These are phyloP conservation scores for Neogale vison DNA, from an alignment of 2,113 vertebrate species.

Conservation along the genomic window DNA sequence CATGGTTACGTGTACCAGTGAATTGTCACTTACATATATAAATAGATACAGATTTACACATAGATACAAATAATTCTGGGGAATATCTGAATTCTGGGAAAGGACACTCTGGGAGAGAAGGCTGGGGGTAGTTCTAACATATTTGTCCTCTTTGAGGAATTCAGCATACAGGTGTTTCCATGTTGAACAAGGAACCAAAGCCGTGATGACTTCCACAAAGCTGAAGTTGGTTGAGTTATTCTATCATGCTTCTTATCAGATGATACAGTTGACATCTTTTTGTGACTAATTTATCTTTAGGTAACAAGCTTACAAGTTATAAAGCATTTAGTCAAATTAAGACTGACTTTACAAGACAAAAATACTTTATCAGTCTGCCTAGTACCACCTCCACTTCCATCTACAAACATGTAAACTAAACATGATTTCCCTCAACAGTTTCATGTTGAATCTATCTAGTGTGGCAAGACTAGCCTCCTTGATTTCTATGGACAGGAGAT, in stretches of 20 bases:
- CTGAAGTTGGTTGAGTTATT: not conserved
- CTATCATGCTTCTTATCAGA: not conserved
- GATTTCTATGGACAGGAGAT: not conserved
- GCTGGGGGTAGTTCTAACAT: not conserved
- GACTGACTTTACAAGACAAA: not conserved
- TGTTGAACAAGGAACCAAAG: rapidly evolving
- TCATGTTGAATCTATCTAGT: not conserved
- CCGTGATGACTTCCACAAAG: not conserved
- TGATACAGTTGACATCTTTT: not conserved
- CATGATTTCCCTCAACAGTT: not conserved
- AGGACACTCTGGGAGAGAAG: not conserved
- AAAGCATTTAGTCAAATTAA: not conserved
- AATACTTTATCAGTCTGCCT: not conserved
- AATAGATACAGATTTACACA: not conserved
- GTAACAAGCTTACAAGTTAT: not conserved
- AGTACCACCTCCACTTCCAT: not conserved
- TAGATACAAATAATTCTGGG: not conserved
- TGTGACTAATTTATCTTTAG: not conserved
- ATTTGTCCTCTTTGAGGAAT: not conserved
- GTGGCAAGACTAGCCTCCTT: not conserved
- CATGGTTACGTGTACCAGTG: not conserved
- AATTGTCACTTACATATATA: not conserved
- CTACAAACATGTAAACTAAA: not conserved
- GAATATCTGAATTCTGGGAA: not conserved
- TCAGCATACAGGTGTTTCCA: rapidly evolving